Conservation (phyloP, 2,113 vertebrate genomes). For the Rana temporaria region DNA sequence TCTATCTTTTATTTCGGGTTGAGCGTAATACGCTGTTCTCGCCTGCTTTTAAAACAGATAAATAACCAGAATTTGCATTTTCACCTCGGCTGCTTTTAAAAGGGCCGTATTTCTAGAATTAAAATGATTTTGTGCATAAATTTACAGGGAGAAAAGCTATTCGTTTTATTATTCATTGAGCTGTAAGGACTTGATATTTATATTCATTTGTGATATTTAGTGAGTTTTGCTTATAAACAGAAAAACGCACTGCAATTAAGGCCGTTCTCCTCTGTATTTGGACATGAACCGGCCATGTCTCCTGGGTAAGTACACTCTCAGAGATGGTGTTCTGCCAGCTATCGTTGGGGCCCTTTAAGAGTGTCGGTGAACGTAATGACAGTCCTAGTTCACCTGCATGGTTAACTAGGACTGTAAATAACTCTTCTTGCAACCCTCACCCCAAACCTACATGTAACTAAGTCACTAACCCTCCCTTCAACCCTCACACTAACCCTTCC, state of each 20-base stretch:
- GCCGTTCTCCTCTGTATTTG: not conserved
- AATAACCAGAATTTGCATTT: conserved; percentile 14
- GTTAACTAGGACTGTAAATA: no score
- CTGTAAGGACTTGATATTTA: not conserved
- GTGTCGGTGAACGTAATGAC: no score
- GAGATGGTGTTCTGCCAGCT: no score
- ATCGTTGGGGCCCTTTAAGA: no score
- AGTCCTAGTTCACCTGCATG: no score
- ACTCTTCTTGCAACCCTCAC: no score
- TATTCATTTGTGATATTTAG: conserved; percentile 23
- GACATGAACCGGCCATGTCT: no score
- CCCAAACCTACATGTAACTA: no score
- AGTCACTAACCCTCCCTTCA: no score
- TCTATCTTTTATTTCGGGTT: conserved; percentile 18
- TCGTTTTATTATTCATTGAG: conserved; percentile 15
- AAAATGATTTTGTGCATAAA: conserved; percentile 24
- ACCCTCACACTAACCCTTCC: no score
- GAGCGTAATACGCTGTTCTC: not conserved
- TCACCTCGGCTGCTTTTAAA: not conserved
- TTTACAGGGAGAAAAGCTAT: not conserved
- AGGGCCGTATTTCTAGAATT: conserved; percentile 6
- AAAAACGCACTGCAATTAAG: not conserved
- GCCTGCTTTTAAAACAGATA: conserved; percentile 12
- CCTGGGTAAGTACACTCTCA: no score
- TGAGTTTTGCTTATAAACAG: not conserved